These are phyloP conservation scores for Phocides pigmalion DNA, from an alignment of 1,140 invertebrate genomes.

Conservation along the genomic window DNA sequence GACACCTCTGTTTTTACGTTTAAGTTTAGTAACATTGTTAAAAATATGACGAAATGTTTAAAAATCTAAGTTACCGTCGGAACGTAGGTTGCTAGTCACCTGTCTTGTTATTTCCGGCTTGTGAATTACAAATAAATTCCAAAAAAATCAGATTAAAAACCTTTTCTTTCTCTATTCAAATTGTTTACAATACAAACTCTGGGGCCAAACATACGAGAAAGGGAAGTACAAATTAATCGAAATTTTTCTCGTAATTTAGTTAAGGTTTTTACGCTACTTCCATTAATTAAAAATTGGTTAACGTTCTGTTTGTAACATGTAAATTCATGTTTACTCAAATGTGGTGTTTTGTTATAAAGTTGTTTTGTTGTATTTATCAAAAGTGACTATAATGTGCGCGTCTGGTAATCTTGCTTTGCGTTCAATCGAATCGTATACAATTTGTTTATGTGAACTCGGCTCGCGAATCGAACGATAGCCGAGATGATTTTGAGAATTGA, in stretches of 20 bases:
- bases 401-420: constrained; percentile 5
- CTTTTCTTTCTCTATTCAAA: constrained; percentile 39
- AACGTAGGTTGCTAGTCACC: constrained; percentile 8
- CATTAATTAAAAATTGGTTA: constrained; percentile 28
- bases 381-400: constrained; percentile 8
- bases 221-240: constrained; percentile 77
- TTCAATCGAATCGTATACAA: constrained; percentile 6
- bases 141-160: no score
- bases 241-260: constrained; percentile 73
- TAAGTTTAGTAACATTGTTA: constrained; percentile 8
- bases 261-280: constrained; percentile 62
- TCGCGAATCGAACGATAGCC: constrained; percentile 4
- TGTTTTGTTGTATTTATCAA: constrained; percentile 24
- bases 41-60: constrained; percentile 4
- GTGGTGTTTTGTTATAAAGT: constrained; percentile 10
- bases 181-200: constrained; percentile 68
- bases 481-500: background rate
- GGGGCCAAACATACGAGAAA: constrained; percentile 76
- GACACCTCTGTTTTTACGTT: constrained; percentile 6
- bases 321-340: constrained; percentile 2
- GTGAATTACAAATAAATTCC: constrained; percentile 26
- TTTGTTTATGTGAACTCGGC: background rate
- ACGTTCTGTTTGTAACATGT: constrained; percentile 28
- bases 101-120: constrained; percentile 22
- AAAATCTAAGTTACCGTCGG: constrained; percentile 16